Evolutionary conservation across 2,797 vertebrate genomes (phyloP).

Genomic region (Paguma larvata): DNA sequence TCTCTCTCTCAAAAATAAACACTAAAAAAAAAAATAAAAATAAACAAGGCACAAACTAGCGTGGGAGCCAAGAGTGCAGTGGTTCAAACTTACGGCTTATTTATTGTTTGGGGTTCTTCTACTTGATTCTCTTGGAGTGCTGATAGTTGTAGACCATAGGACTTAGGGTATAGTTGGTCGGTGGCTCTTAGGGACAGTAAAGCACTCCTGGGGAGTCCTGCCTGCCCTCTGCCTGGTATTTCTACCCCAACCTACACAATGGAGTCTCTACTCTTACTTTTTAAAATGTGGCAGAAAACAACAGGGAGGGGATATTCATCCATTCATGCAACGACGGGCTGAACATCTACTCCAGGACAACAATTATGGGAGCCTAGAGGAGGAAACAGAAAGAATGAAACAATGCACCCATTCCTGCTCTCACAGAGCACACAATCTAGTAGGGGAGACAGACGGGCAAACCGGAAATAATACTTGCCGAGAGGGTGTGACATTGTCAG

Average conservation of each 20-base stretch:
- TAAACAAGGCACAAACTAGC: conserved; percentile 5
- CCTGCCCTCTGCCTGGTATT: background rate
- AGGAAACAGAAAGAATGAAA: conserved; percentile 23
- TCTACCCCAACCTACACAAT: background rate
- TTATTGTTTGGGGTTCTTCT: background rate
- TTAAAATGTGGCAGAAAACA: conserved; percentile 34
- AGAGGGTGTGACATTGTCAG: background rate
- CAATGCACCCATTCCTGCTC: background rate
- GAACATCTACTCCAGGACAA: background rate
- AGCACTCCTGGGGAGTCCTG: background rate
- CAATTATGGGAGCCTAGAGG: background rate
- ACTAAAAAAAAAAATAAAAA: background rate
- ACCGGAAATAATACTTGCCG: background rate
- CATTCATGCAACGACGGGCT: background rate
- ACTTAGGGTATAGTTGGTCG: background rate
- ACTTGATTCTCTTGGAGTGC: background rate
- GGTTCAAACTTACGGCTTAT: background rate
- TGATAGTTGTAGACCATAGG: background rate
- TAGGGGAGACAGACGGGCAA: background rate
- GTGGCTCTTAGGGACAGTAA: background rate
- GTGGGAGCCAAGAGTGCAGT: background rate
- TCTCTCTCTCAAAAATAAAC: too few species aligned
- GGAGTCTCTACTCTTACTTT: background rate
- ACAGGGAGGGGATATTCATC: background rate
- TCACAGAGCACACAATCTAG: background rate